Percentiles rank a stretch among this genome's conserved stretches.
Conservation (phyloP, 2,113 vertebrate genomes). For the Siniperca chuatsi region DNA sequence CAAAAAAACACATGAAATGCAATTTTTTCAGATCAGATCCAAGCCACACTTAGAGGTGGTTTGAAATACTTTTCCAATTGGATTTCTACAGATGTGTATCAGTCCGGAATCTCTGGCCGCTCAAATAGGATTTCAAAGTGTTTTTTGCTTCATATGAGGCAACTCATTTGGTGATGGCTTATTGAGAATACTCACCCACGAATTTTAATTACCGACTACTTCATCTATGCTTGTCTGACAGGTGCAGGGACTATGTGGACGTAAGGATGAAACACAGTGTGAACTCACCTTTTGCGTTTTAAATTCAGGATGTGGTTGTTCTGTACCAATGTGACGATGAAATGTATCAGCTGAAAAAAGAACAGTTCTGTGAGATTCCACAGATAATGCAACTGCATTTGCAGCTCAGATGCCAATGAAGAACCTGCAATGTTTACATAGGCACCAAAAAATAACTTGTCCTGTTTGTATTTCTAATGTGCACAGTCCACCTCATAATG, state of each 20-base stretch:
- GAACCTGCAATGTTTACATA: not conserved
- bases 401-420: not conserved
- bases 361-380: not conserved
- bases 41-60: too few species aligned
- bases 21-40: too few species aligned
- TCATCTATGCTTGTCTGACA: not conserved
- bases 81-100: too few species aligned
- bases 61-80: too few species aligned
- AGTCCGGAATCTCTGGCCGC: too few species aligned
- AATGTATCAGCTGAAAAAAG: conserved; percentile 91
- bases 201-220: too few species aligned
- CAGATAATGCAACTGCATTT: not conserved
- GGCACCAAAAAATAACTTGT: not conserved
- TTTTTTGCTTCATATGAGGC: too few species aligned
- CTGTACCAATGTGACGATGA: conserved; percentile 95
- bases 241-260: not conserved
- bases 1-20: too few species aligned
- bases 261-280: too few species aligned
- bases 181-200: not conserved
- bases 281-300: conserved; percentile 94
- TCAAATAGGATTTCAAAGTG: too few species aligned
- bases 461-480: not conserved
- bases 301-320: conserved; percentile 95
- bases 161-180: not conserved
- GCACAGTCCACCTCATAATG: not conserved